Base-by-base conservation (phyloP, 2,113 vertebrate genomes). In the Nannobrachium achirus region DNA sequence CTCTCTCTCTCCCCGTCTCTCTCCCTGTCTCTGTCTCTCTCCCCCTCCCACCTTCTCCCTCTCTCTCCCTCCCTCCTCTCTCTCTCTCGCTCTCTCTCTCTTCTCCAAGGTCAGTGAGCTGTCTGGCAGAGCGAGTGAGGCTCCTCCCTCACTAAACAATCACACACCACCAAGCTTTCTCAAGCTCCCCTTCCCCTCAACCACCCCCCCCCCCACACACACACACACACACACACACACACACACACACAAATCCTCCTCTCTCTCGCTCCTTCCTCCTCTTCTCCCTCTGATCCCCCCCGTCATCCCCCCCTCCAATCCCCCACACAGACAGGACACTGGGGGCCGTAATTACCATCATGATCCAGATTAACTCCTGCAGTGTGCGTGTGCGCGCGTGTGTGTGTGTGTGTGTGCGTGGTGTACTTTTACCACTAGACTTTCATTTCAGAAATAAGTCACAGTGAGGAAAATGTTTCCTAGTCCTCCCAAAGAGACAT, bases 321-420 rank as follows among this genome's bases (percentile, higher is more conserved):
- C 6, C 60, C 38, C 60, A 38, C 45, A 20, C 75, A 25, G 4
- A 25, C 73, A 46, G 78, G 72, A 85, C 73, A 73, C 71, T 56
- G 59, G 14, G n/a, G 63, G 61, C 66, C 69, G 73, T 89, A 86
- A 89, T 87, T 81, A 88, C 76, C 75, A 16, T 74, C 82, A 75
- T 84, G 84, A 89, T 86, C 89, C 84, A 89, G 88, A 89, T 90
- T 89, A 90, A 87, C 86, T 83, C 80, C 55, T 76, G 81, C 25
- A 73, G 81, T 80, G 84, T 33, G 25, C 3, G 25, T 33, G 20
- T 4, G 20, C 1, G 20, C 20, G 20, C 4, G 20, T 4, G 20
- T 2, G 20, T 4, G 20, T 25, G 25, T 5, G 25, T 33, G 3
- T 5, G 25, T 33, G 25, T n/a, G n/a, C n/a, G n/a, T n/a, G n/a